Conservation (phyloP, 2,113 vertebrate genomes). For the Gymnocephalus cernua region DNA sequence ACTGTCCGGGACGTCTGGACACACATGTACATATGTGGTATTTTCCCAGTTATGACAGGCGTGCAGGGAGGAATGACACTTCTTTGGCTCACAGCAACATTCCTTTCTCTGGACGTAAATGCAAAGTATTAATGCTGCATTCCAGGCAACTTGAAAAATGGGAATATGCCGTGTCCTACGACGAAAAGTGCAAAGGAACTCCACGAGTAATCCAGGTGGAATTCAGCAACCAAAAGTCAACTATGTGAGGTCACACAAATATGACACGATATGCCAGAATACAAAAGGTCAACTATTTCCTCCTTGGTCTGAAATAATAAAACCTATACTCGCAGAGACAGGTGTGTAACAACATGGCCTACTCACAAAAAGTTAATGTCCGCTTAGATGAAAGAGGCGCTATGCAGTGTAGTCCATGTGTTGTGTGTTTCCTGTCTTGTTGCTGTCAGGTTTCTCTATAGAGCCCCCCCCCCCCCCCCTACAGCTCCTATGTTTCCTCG, state of each 20-base stretch:
- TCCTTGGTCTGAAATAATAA: not conserved
- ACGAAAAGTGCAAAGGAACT: slow-evolving; percentile 3
- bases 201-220: slow-evolving; percentile 6
- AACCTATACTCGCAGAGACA: not conserved
- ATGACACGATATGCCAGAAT: not conserved
- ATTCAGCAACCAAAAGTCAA: slow-evolving; percentile 6
- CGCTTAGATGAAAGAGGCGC: too few species aligned
- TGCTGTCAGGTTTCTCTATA: too few species aligned
- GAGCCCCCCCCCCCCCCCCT: too few species aligned
- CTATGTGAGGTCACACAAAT: slow-evolving; percentile 16
- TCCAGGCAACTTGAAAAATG: slow-evolving; percentile 36
- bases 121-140: slow-evolving; percentile 21
- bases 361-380: not conserved
- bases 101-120: slow-evolving; percentile 38
- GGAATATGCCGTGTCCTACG: not conserved
- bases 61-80: slow-evolving; percentile 41
- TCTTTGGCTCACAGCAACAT: slow-evolving; percentile 30
- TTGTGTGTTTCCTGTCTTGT: too few species aligned
- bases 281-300: not conserved
- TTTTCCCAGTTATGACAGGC: slow-evolving; percentile 42
- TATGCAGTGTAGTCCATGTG: too few species aligned
- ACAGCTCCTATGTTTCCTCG: too few species aligned
- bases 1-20: slow-evolving; percentile 25
- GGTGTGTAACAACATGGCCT: not conserved
- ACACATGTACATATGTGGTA: slow-evolving; percentile 54